A percentile compares a stretch with the other conserved stretches of the same genome.
These are phyloP conservation scores for Darevskia mixta DNA, from an alignment of 2,797 vertebrate genomes.

Conservation along the genomic window DNA sequence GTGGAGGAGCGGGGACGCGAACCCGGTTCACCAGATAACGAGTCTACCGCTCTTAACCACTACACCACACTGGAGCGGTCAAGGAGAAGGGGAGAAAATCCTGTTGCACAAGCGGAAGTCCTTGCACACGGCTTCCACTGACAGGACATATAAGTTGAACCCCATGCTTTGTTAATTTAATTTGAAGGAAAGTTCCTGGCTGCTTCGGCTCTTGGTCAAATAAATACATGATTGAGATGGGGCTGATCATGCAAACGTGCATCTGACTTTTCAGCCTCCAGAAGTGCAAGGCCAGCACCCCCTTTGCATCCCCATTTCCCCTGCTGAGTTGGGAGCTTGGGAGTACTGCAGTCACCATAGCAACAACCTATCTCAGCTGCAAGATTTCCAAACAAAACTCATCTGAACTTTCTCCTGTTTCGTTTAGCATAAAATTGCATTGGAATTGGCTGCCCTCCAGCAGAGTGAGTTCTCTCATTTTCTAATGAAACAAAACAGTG, in stretches of 20 bases:
- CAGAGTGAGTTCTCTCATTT: conserved; percentile 43
- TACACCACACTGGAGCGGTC: too few species aligned
- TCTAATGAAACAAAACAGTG: conserved; percentile 41
- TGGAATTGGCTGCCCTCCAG: conserved; percentile 34
- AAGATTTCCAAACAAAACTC: conserved; percentile 25
- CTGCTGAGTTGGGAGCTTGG: background rate
- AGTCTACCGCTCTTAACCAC: too few species aligned
- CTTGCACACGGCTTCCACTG: too few species aligned
- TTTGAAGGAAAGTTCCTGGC: background rate
- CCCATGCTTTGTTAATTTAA: background rate
- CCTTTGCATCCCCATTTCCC: background rate
- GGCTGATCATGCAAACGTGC: background rate
- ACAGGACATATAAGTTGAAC: too few species aligned
- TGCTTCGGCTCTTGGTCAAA: background rate
- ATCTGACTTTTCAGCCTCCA: background rate
- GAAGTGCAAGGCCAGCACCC: background rate
- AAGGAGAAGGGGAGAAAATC: too few species aligned
- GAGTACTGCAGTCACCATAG: background rate
- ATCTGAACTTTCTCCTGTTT: conserved; percentile 10
- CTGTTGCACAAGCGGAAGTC: too few species aligned
- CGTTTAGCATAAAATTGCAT: conserved; percentile 36
- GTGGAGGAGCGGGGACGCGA: too few species aligned
- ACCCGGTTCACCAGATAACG: too few species aligned
- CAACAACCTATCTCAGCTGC: background rate
- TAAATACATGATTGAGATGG: background rate